These are phyloP conservation scores for Craseonycteris thonglongyai DNA, from an alignment of 2,113 vertebrate species.

Conservation along the genomic window DNA sequence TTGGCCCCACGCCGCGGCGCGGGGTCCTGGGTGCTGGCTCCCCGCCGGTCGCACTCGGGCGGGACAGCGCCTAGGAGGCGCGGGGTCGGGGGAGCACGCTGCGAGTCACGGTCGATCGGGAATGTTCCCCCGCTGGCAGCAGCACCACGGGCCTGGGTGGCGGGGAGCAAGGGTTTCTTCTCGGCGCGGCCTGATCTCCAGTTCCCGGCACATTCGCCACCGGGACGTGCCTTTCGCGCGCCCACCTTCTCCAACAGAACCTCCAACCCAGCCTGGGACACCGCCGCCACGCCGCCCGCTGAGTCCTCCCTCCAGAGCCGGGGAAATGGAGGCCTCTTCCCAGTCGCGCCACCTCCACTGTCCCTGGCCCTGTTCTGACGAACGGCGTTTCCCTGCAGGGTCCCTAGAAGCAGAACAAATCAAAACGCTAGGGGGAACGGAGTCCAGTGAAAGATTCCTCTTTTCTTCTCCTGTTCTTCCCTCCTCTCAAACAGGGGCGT, in stretches of 20 bases:
- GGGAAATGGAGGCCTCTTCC: neutral
- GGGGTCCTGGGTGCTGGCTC: neutral
- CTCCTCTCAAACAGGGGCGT: neutral
- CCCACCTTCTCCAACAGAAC: neutral
- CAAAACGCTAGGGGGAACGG: neutral
- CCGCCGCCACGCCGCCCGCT: neutral
- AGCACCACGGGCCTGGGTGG: neutral
- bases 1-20: neutral
- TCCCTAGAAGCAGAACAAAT: neutral
- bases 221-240: neutral
- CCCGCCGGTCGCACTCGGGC: neutral
- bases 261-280: neutral
- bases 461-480: neutral
- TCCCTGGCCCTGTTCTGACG: neutral
- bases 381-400: neutral
- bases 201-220: neutral
- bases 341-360: no score
- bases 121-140: neutral
- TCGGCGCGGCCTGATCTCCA: neutral
- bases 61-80: fast-evolving
- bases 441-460: neutral
- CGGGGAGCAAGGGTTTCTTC: neutral
- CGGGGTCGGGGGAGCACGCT: fast-evolving
- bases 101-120: fast-evolving
- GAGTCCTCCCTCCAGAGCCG: neutral